Evolutionary conservation across 2,113 vertebrate genomes (phyloP), one percentile per base, ranked within the genome.

Genomic region (Malurus cyaneus): DNA sequence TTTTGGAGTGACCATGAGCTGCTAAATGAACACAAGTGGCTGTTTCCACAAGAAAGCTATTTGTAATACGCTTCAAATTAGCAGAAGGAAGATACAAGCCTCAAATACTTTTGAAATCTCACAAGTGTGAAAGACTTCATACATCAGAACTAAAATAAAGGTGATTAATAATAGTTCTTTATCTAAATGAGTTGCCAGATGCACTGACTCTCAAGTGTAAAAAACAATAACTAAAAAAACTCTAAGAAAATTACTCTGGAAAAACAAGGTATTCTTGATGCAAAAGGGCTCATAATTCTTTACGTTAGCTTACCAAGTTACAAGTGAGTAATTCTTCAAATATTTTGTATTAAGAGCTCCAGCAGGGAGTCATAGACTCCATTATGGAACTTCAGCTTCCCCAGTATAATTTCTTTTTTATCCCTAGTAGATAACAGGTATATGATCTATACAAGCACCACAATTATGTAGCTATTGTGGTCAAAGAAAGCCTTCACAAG

Each of bases 51-150:
- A 86, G 96, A 94, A 96, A 96, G 65, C 25, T 72, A 57, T 97
- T 94, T 93, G 64, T 97, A 98, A 98, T 96, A 95, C 94, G 88
- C 91, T 98, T 97, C 92, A 97, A 98, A 98, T 97, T 97, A 97
- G 87, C 88, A 97, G 86, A 93, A 95, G 86, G 67, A 53, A 97
- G 90, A 91, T 91, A 96, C 64, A 94, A 96, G 77, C 78, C 96
- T 97, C 90, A 96, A 96, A 96, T 86, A 95, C 84, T 96, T 97
- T 74, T 93, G 76, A 97, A 98, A 96, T 94, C 96, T 97, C 88
- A 90, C 44, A 96, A 96, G 90, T 97, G 86, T 98, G 96, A 98
- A 98, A 98, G 94, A 93, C 86, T 95, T 97, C 95, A 97, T 97
- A 96, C 57, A 97, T 97, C 96, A 96, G 94, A 97, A 96, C 95